Percentiles rank a stretch among this genome's conserved stretches.
Evolutionary conservation across 2,888 invertebrate species (phyloP).

Genomic region (Tenthredo amoena): DNA sequence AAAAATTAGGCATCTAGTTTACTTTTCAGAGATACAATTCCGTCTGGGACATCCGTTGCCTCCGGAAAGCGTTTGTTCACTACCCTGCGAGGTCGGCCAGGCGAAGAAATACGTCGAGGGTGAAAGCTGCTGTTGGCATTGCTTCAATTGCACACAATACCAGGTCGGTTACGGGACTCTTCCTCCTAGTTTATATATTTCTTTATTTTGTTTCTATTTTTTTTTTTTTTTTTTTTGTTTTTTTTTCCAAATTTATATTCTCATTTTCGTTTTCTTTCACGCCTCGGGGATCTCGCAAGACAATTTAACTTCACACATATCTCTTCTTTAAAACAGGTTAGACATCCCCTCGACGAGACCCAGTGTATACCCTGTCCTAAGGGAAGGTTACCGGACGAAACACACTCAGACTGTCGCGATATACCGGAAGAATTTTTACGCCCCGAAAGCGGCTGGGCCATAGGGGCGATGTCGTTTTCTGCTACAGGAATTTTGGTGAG

Average conservation of each 20-base stretch:
- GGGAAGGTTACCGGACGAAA: constrained; percentile 90
- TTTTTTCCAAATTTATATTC: too few relatives aligned
- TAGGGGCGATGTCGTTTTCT: constrained; percentile 95
- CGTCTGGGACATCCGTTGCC: constrained; percentile 88
- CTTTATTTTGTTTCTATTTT: neutral
- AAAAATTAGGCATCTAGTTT: neutral
- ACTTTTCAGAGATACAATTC: constrained; percentile 87
- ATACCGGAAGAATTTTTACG: constrained; percentile 91
- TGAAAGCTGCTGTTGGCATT: constrained; percentile 97
- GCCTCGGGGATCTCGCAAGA: neutral
- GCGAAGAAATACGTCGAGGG: constrained; percentile 96
- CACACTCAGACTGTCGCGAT: constrained; percentile 86
- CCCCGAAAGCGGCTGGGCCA: constrained; percentile 93
- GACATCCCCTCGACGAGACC: constrained; percentile 89
- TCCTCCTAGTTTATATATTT: neutral
- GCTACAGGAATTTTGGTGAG: constrained; percentile 91
- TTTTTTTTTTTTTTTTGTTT: too few relatives aligned
- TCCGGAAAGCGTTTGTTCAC: constrained; percentile 94
- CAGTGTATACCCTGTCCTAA: constrained; percentile 90
- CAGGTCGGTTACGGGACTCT: constrained; percentile 81
- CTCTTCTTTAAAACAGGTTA: constrained; percentile 82
- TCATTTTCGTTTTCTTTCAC: neutral
- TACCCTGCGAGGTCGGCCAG: constrained; percentile 92
- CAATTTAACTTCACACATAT: neutral
- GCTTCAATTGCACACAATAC: constrained; percentile 93